phyloP scores from a whole-genome alignment of 1,140 invertebrate species.

The Ylistrum balloti region DNA sequence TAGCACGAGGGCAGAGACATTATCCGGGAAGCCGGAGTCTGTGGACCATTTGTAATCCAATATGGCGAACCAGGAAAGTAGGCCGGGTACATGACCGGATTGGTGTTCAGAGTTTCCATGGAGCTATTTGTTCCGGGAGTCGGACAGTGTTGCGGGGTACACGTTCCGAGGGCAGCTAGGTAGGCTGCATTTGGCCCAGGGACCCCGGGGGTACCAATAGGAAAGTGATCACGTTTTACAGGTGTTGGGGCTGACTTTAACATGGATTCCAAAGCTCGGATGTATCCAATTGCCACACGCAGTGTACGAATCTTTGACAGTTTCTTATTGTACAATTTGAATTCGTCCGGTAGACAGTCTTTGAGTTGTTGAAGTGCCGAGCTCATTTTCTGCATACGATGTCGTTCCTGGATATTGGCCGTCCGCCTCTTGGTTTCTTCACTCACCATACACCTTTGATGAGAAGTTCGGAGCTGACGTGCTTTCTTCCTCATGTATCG shows the following conservation, averaged over 20 bases:
- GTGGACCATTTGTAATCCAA: neutral
- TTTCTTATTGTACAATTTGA: slow-evolving; percentile 96
- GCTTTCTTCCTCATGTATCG: neutral
- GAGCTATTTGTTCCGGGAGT: neutral
- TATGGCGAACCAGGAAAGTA: neutral
- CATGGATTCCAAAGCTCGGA: slow-evolving; percentile 90
- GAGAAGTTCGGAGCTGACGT: neutral
- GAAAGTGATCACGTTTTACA: neutral
- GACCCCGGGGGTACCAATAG: neutral
- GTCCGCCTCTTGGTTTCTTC: slow-evolving; percentile 63
- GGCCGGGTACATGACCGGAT: neutral
- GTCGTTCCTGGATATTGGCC: slow-evolving; percentile 86
- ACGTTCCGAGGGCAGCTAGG: neutral
- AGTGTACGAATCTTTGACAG: slow-evolving; percentile 98
- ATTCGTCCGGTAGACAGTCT: slow-evolving; percentile 93
- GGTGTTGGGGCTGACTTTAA: slow-evolving; percentile 21
- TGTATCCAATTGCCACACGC: slow-evolving; percentile 97
- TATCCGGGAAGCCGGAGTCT: neutral
- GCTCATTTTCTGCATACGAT: slow-evolving; percentile 98
- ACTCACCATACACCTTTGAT: neutral
- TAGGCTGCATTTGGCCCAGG: neutral
- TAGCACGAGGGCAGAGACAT: neutral
- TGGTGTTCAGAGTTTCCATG: neutral
- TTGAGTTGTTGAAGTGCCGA: slow-evolving; percentile 91
- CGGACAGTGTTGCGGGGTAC: neutral